Conservation (phyloP, 2,888 invertebrate genomes). For the Agonopterix arenella region DNA sequence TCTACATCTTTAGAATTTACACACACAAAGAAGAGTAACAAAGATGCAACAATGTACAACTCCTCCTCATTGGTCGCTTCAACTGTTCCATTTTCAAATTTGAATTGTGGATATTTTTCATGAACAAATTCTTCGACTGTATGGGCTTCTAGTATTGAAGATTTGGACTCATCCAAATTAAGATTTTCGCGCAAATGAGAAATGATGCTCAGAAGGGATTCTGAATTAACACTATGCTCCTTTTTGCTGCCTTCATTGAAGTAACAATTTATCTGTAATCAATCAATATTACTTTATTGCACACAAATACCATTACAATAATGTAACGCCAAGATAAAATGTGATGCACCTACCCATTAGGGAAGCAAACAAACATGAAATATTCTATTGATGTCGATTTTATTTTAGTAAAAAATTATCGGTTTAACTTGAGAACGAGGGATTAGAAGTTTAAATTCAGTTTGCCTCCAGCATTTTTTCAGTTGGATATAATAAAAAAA, state of each 20-base stretch:
- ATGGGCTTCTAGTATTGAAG: constrained; percentile 51
- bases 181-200: constrained; percentile 56
- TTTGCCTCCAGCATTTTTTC: no score
- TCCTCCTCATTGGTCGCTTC: constrained; percentile 44
- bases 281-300: background rate
- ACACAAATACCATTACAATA: no score
- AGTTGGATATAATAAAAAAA: no score
- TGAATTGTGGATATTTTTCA: constrained; percentile 71
- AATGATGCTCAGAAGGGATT: constrained; percentile 50
- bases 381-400: no score
- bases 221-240: constrained; percentile 34
- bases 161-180: constrained; percentile 59
- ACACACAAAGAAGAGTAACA: constrained; percentile 71
- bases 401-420: no score
- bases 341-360: no score
- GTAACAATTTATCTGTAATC: constrained; percentile 68
- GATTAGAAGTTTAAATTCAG: no score
- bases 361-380: no score
- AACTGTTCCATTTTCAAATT: constrained; percentile 49
- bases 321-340: no score
- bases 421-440: no score
- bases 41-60: constrained; percentile 59
- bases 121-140: constrained; percentile 53
- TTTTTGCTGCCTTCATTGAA: constrained; percentile 36
- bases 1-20: constrained; percentile 71